Evolutionary conservation across 2,113 vertebrate species (phyloP).

Genomic region (Strigops habroptila): DNA sequence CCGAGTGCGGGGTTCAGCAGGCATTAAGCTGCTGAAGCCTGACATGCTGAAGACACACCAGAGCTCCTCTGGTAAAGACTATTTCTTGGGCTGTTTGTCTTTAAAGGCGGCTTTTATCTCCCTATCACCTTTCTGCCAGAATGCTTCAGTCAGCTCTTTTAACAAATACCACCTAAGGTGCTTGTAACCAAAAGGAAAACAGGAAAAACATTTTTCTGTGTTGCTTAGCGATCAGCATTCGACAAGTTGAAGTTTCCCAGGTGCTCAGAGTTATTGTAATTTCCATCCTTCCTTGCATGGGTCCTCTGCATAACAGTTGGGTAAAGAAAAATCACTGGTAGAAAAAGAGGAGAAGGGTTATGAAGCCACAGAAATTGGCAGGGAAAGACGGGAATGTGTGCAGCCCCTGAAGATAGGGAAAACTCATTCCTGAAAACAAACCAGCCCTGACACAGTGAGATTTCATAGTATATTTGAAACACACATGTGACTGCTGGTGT

Average conservation of each 20-base stretch:
- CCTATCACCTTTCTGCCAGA: slow-evolving; percentile 42
- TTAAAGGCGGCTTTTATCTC: slow-evolving; percentile 34
- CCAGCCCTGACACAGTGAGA: not conserved
- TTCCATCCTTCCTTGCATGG: not conserved
- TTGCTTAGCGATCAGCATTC: slow-evolving; percentile 12
- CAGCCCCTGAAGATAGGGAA: not conserved
- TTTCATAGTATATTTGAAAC: not conserved
- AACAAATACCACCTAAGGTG: slow-evolving; percentile 17
- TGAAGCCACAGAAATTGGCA: not conserved
- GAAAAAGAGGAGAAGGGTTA: slow-evolving; percentile 2
- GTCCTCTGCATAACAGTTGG: not conserved
- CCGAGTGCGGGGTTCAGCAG: not conserved
- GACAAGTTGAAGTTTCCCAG: not conserved
- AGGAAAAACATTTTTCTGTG: slow-evolving; percentile 25
- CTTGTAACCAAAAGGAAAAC: slow-evolving; percentile 12
- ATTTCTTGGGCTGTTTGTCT: slow-evolving; percentile 18
- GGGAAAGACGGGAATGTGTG: not conserved
- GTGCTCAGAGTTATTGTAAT: not conserved
- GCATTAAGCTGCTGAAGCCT: not conserved
- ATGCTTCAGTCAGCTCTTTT: slow-evolving; percentile 17
- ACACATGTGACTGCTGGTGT: too few relatives aligned
- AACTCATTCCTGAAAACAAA: not conserved
- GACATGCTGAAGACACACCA: not conserved
- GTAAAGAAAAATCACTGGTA: not conserved
- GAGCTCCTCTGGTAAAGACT: not conserved